These are phyloP conservation scores for Cuniculus paca DNA, from an alignment of 2,797 vertebrate genomes.

Conservation along the genomic window DNA sequence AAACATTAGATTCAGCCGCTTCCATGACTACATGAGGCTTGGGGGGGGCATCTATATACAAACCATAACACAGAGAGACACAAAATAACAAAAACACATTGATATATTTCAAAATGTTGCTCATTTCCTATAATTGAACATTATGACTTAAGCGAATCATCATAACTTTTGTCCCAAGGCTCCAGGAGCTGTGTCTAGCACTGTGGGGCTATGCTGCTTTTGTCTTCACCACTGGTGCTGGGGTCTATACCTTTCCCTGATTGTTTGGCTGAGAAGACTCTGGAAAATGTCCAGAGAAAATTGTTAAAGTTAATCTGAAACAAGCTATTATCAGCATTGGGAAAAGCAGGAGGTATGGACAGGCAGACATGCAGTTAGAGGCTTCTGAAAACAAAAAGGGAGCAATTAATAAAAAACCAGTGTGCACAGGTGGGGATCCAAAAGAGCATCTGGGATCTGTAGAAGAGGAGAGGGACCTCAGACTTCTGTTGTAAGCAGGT, in stretches of 20 bases:
- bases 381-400: not conserved
- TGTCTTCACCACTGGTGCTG: not conserved
- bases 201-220: rapidly evolving
- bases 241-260: not conserved
- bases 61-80: constrained; percentile 5
- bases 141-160: not conserved
- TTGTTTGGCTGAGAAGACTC: not conserved
- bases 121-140: not conserved
- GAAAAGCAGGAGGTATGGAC: not conserved
- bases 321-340: not conserved
- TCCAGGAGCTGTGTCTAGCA: not conserved
- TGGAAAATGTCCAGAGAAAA: constrained; percentile 59
- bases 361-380: not conserved
- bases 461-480: not conserved
- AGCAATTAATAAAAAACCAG: not conserved
- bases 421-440: rapidly evolving
- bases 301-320: constrained; percentile 30
- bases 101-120: not conserved
- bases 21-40: too few species aligned
- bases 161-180: not conserved
- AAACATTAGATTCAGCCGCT: too few species aligned
- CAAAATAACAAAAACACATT: too few species aligned
- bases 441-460: rapidly evolving
- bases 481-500: not conserved
- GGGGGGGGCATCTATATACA: too few species aligned